Percentiles rank a stretch among this genome's conserved stretches.
Conservation (phyloP, 2,113 vertebrate genomes). For the Sclerurus mexicanus region DNA sequence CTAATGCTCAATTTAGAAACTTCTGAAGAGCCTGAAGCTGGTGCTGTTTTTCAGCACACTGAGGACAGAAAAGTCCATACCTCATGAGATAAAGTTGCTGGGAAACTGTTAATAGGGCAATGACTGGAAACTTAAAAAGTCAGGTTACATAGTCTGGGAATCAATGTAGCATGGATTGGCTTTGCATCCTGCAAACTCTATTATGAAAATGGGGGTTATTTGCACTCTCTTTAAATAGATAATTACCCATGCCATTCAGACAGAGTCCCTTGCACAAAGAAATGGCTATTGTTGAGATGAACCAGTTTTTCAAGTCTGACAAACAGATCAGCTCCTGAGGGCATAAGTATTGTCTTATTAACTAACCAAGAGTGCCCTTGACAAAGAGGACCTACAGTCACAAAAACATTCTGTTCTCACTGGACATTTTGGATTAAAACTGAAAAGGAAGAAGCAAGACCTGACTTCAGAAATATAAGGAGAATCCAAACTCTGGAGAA, state of each 20-base stretch:
- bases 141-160: background rate
- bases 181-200: background rate
- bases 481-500: background rate
- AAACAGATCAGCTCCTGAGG: background rate
- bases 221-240: background rate
- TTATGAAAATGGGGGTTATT: background rate
- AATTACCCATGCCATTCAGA: background rate
- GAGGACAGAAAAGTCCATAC: background rate
- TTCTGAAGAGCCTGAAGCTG: background rate
- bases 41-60: background rate
- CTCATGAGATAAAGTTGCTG: background rate
- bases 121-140: background rate
- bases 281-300: background rate
- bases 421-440: background rate
- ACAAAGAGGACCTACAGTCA: background rate
- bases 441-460: background rate
- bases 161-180: background rate
- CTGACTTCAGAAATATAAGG: background rate
- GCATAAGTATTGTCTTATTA: background rate
- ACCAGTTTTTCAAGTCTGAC: constrained; percentile 30
- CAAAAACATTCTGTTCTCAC: background rate
- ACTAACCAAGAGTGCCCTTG: background rate
- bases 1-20: constrained; percentile 16
- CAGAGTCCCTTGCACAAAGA: background rate
- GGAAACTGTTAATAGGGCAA: background rate